These are phyloP conservation scores for Drosophila nigrodunni DNA, from an alignment of 1,140 invertebrate genomes.

Conservation along the genomic window DNA sequence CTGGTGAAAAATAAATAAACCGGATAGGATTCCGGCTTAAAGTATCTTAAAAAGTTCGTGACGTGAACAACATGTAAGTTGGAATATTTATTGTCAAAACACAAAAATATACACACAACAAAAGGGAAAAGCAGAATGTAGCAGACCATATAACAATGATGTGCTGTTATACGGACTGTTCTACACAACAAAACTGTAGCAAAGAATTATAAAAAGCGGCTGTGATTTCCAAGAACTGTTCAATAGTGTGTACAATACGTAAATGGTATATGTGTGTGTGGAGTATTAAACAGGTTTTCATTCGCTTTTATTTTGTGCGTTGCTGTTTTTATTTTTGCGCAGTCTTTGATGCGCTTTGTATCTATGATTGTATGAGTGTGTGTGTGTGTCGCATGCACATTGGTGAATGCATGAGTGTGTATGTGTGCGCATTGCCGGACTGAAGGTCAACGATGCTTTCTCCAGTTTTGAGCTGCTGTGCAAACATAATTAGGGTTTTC, in stretches of 20 bases:
- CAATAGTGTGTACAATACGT: slow-evolving; percentile 10
- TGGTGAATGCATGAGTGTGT: slow-evolving; percentile 5
- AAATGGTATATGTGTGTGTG: slow-evolving; percentile 21
- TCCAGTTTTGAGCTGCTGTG: slow-evolving; percentile 43
- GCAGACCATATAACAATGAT: slow-evolving; percentile 42
- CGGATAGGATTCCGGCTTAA: slow-evolving; percentile 6
- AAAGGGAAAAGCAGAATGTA: slow-evolving; percentile 9
- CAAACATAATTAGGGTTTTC: slow-evolving; percentile 53
- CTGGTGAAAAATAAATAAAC: slow-evolving; percentile 30
- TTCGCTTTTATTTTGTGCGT: slow-evolving; percentile 47
- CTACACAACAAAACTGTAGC: slow-evolving; percentile 60
- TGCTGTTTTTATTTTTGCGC: slow-evolving; percentile 46
- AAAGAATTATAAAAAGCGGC: slow-evolving; percentile 46
- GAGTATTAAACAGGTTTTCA: slow-evolving; percentile 54
- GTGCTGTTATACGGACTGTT: slow-evolving; percentile 37
- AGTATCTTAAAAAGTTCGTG: slow-evolving; percentile 22
- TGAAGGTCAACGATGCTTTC: slow-evolving; percentile 64
- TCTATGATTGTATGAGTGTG: slow-evolving; percentile 1
- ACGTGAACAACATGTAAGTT: slow-evolving; percentile 44
- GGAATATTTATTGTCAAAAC: slow-evolving; percentile 42
- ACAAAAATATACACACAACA: slow-evolving; percentile 20
- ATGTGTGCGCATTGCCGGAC: slow-evolving; percentile 11
- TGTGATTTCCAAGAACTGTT: slow-evolving; percentile 57
- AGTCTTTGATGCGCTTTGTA: slow-evolving; percentile 58
- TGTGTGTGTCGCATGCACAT: slow-evolving; percentile 18